phyloP scores from a whole-genome alignment of 1,140 invertebrate species.

The Holotrichia oblita region DNA sequence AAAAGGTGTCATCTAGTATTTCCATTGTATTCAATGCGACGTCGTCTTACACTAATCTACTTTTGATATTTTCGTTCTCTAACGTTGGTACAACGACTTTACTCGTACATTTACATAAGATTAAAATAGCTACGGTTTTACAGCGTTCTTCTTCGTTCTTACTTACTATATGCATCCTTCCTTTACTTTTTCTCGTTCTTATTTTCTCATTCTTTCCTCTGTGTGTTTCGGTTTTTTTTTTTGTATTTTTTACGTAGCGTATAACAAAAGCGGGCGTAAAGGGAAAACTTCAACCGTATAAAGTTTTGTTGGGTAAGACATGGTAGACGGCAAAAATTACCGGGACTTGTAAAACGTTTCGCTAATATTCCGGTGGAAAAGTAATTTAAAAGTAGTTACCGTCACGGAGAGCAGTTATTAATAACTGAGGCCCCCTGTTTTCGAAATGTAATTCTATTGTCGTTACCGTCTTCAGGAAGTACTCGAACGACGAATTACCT shows the following conservation, averaged over 20 bases:
- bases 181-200: neutral
- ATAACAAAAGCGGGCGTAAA: slow-evolving; percentile 16
- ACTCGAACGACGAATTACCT: slow-evolving; percentile 26
- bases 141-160: neutral
- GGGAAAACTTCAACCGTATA: slow-evolving; percentile 24
- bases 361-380: slow-evolving; percentile 33
- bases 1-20: slow-evolving; percentile 29
- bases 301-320: slow-evolving; percentile 18
- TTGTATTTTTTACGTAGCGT: neutral
- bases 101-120: slow-evolving; percentile 13
- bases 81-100: neutral
- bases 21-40: slow-evolving; percentile 20
- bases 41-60: slow-evolving; percentile 19
- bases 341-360: slow-evolving; percentile 22
- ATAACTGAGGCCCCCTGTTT: slow-evolving; percentile 17
- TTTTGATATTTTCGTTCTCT: slow-evolving; percentile 28
- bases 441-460: slow-evolving; percentile 36
- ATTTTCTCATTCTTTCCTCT: neutral
- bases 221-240: too few species aligned
- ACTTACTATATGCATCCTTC: too few species aligned
- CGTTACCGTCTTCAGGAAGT: slow-evolving; percentile 30
- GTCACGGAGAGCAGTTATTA: slow-evolving; percentile 19
- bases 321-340: slow-evolving; percentile 14
- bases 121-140: slow-evolving; percentile 28
- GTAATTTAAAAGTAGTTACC: slow-evolving; percentile 36